phyloP scores from a whole-genome alignment of 2,888 invertebrate species.

The Fabriciana adippe region DNA sequence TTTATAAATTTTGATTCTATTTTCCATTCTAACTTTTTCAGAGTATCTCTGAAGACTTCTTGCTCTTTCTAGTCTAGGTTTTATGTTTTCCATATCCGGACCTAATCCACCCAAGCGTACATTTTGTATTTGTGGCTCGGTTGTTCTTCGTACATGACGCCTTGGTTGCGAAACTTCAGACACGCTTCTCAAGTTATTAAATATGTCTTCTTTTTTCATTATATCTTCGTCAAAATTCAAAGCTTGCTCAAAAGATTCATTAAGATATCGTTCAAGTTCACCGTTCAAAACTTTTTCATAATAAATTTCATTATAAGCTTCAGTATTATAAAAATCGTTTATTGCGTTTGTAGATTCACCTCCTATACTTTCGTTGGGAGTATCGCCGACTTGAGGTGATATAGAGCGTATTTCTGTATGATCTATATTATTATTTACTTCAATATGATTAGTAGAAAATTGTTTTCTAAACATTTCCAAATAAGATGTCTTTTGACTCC shows the following conservation, averaged over 20 bases:
- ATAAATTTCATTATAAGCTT: conserved; percentile 72
- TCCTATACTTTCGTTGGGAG: conserved; percentile 67
- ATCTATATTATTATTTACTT: conserved; percentile 40
- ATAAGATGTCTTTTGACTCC: conserved; percentile 55
- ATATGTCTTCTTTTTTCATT: conserved; percentile 46
- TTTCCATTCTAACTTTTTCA: conserved; percentile 75
- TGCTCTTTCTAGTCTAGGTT: conserved; percentile 72
- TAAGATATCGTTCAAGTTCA: conserved; percentile 53
- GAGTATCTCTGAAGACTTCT: conserved; percentile 76
- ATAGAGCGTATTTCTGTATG: conserved; percentile 64
- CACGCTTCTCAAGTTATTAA: conserved; percentile 62
- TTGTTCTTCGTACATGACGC: conserved; percentile 52
- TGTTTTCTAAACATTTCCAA: conserved; percentile 72
- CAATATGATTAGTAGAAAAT: conserved; percentile 47
- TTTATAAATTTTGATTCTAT: conserved; percentile 71
- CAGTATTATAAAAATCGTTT: conserved; percentile 67
- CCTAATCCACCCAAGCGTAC: conserved; percentile 71
- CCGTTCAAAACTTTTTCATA: conserved; percentile 66
- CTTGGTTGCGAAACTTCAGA: conserved; percentile 66
- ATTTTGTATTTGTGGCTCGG: conserved; percentile 55
- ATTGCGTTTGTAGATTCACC: conserved; percentile 50
- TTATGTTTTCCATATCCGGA: conserved; percentile 70
- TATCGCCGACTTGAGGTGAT: conserved; percentile 73
- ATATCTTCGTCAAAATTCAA: conserved; percentile 48
- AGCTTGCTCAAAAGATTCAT: conserved; percentile 58